A percentile compares a stretch with the other conserved stretches of the same genome.
Conservation (phyloP, 2,888 invertebrate species). For the Allacma fusca region DNA sequence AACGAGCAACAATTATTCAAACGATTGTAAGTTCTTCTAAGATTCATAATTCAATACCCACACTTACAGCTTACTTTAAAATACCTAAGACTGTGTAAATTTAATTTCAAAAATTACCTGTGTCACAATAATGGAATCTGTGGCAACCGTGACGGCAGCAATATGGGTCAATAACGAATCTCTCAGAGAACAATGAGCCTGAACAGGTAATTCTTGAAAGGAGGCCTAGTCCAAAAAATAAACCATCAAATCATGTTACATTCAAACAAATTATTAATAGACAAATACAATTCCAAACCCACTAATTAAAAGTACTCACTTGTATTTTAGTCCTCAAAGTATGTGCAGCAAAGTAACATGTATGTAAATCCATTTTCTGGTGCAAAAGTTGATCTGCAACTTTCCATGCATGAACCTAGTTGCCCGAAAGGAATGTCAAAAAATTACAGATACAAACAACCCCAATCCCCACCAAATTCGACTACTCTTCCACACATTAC, state of each 20-base stretch:
- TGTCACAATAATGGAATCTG: slow-evolving; percentile 84
- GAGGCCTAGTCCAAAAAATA: slow-evolving; percentile 66
- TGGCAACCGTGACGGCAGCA: slow-evolving; percentile 78
- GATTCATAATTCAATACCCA: background rate
- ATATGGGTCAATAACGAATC: slow-evolving; percentile 91
- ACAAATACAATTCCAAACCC: slow-evolving; percentile 6
- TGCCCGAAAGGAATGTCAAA: slow-evolving; percentile 64
- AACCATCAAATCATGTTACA: background rate
- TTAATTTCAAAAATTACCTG: slow-evolving; percentile 68
- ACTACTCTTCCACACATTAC: no score
- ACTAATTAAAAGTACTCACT: slow-evolving; percentile 64
- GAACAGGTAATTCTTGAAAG: slow-evolving; percentile 88
- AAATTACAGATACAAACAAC: no score
- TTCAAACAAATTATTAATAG: background rate
- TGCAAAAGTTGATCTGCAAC: slow-evolving; percentile 92
- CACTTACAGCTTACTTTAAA: background rate
- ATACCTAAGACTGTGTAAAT: background rate
- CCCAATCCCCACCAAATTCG: no score
- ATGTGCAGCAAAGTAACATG: slow-evolving; percentile 97
- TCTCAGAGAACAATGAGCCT: slow-evolving; percentile 83
- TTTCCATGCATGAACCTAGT: slow-evolving; percentile 97
- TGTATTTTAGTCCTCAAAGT: slow-evolving; percentile 97
- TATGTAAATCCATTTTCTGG: slow-evolving; percentile 85
- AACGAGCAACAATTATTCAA: no score
- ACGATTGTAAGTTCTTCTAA: no score